These are phyloP conservation scores for Slavum lentiscoides DNA, from an alignment of 2,888 invertebrate species.

Conservation along the genomic window DNA sequence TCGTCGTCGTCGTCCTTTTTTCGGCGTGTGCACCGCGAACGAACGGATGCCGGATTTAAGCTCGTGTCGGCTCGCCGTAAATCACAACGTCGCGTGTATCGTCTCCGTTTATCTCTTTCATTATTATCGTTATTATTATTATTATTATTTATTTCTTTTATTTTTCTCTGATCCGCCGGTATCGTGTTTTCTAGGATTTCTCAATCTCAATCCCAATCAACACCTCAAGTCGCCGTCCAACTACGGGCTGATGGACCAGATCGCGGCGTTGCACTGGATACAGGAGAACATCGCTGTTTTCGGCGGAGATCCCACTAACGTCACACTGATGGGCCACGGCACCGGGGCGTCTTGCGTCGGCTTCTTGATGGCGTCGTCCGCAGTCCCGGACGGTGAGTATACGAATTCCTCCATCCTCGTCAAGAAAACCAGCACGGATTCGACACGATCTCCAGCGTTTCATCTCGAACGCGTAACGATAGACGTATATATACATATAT, in stretches of 20 bases:
- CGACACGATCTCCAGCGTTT: too few relatives aligned
- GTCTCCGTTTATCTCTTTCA: conserved; percentile 6
- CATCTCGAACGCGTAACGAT: too few relatives aligned
- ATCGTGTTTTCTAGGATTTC: conserved; percentile 68
- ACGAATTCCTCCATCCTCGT: too few relatives aligned
- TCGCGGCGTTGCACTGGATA: conserved; percentile 69
- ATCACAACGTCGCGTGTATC: conserved; percentile 29
- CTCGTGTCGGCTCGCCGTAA: conserved; percentile 19
- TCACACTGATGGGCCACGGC: conserved; percentile 95
- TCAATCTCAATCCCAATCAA: conserved; percentile 85
- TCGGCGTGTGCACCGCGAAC: conserved; percentile 18
- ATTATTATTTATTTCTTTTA: neutral
- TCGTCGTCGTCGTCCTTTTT: neutral
- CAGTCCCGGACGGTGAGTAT: conserved; percentile 57
- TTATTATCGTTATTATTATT: neutral
- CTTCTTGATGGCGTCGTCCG: conserved; percentile 75
- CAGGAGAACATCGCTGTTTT: conserved; percentile 93
- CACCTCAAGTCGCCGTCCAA: conserved; percentile 86
- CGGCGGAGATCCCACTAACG: conserved; percentile 90
- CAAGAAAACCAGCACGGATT: too few relatives aligned
- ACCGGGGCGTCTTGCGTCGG: conserved; percentile 82
- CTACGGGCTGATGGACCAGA: conserved; percentile 97
- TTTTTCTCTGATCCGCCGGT: too few relatives aligned
- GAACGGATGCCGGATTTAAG: conserved; percentile 39
- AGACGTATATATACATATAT: too few relatives aligned